phyloP scores from a whole-genome alignment of 2,888 invertebrate species.

The Erebia aethiops region DNA sequence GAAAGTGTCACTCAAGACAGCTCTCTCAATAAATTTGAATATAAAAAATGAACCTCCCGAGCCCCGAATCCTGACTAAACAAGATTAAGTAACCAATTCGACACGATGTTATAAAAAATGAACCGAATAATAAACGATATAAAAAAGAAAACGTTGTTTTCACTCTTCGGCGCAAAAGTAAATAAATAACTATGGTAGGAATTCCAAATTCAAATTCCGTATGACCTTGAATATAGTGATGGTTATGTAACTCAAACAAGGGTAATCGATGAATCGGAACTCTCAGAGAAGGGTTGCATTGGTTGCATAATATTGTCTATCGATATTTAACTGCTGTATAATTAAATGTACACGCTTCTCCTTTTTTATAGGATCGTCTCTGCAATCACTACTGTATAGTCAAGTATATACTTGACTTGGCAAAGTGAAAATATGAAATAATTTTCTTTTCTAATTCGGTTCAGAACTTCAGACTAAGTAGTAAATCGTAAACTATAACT shows the following conservation, averaged over 20 bases:
- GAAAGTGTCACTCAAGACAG: conserved; percentile 8
- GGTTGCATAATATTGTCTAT: background rate
- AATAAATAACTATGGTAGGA: conserved; percentile 29
- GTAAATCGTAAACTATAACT: too few species aligned
- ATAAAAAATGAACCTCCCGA: conserved; percentile 13
- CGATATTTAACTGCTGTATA: background rate
- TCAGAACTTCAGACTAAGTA: too few species aligned
- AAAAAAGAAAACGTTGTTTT: conserved; percentile 27
- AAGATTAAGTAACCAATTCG: conserved; percentile 29
- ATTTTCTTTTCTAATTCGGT: too few species aligned
- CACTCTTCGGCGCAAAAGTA: conserved; percentile 20
- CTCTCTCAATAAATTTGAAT: conserved; percentile 11
- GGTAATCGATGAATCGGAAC: background rate
- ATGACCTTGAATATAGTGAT: conserved; percentile 17
- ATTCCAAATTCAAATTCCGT: conserved; percentile 31
- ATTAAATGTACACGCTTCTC: background rate
- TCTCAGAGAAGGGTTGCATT: too few species aligned
- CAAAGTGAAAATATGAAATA: too few species aligned
- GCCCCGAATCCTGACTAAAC: conserved; percentile 3
- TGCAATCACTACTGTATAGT: too few species aligned
- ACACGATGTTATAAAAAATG: conserved; percentile 24
- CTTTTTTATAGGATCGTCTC: too few species aligned
- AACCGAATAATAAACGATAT: conserved; percentile 26
- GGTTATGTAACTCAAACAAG: background rate
- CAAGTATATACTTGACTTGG: too few species aligned